Evolutionary conservation across 2,113 vertebrate genomes (phyloP).

Genomic region (Lophius piscatorius): DNA sequence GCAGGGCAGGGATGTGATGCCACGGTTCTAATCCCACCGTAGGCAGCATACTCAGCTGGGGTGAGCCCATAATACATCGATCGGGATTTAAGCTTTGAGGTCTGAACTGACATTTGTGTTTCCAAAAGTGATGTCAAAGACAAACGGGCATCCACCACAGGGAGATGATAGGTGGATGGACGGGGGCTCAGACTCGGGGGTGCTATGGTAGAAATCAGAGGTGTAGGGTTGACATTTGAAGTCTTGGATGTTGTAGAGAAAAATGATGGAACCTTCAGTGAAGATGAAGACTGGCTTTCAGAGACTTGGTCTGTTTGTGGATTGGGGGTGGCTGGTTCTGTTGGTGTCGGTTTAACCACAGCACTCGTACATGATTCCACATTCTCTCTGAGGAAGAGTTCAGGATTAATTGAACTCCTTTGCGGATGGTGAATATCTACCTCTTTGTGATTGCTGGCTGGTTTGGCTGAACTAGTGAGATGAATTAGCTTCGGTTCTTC

Average conservation of each 20-base stretch:
- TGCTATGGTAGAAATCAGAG: conserved; percentile 25
- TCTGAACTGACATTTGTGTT: conserved; percentile 56
- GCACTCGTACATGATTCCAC: conserved; percentile 12
- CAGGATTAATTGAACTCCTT: conserved; percentile 25
- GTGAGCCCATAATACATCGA: conserved; percentile 80
- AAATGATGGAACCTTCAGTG: conserved; percentile 64
- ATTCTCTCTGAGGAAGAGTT: conserved; percentile 37
- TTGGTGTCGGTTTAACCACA: conserved; percentile 28
- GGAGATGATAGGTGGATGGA: conserved; percentile 30
- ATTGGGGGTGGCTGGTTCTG: conserved; percentile 21
- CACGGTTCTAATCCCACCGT: conserved; percentile 70
- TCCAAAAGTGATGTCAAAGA: conserved; percentile 69
- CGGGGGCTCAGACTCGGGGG: conserved; percentile 29
- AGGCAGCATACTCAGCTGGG: conserved; percentile 74
- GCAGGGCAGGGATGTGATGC: conserved; percentile 37
- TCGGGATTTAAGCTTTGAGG: conserved; percentile 65
- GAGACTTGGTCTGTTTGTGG: conserved; percentile 36
- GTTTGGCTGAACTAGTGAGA: conserved; percentile 24
- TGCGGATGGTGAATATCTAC: conserved; percentile 34
- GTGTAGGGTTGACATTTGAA: conserved; percentile 21
- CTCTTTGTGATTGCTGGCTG: conserved; percentile 27
- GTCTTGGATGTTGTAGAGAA: conserved; percentile 26
- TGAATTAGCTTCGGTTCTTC: conserved; percentile 26
- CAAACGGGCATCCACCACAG: conserved; percentile 65
- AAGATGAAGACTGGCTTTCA: conserved; percentile 34